Conservation (phyloP, 2,797 vertebrate genomes). For the Periophthalmus magnuspinnatus region DNA sequence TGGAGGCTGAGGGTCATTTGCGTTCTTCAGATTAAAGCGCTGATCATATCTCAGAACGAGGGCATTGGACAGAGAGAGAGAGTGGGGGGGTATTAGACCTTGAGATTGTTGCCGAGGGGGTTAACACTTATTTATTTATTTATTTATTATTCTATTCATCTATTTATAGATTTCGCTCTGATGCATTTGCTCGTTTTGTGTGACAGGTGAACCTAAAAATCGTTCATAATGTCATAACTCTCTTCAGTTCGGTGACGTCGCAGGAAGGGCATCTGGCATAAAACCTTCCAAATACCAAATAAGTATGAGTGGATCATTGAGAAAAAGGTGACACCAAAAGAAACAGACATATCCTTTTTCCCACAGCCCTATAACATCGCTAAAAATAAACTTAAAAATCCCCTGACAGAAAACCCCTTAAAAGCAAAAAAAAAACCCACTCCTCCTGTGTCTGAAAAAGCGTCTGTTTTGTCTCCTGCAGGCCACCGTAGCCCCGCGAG, state of each 20-base stretch:
- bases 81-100: background rate
- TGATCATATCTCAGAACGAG: background rate
- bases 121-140: background rate
- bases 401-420: constrained; percentile 28
- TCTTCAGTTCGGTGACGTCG: too few relatives aligned
- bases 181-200: too few relatives aligned
- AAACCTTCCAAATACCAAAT: too few relatives aligned
- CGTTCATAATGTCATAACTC: too few relatives aligned
- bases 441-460: constrained; percentile 21
- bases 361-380: background rate
- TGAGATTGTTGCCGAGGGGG: background rate
- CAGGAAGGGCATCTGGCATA: too few relatives aligned
- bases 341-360: background rate
- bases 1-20: constrained; percentile 31
- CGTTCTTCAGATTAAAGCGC: background rate
- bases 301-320: too few relatives aligned
- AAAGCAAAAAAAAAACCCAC: constrained; percentile 39
- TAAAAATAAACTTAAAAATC: constrained; percentile 20
- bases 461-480: constrained; percentile 39
- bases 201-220: too few relatives aligned
- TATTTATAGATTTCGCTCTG: too few relatives aligned
- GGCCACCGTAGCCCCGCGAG: constrained; percentile 48
- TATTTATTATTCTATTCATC: too few relatives aligned
- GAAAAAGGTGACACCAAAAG: too few relatives aligned
- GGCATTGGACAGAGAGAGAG: background rate